phyloP scores from a whole-genome alignment of 2,888 invertebrate species.

The Neria commutata region DNA sequence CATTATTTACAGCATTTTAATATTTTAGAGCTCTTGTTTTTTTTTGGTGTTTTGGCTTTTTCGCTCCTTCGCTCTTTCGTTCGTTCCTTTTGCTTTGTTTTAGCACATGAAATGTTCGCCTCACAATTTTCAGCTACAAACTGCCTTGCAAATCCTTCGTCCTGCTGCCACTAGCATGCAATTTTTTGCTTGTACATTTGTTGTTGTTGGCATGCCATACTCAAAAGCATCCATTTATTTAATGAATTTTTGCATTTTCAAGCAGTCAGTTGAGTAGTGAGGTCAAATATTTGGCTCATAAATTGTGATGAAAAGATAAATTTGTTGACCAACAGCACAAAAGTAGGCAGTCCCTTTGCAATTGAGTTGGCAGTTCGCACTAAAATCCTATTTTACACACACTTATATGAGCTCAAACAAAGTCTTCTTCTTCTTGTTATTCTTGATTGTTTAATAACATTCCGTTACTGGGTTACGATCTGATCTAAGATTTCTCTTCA shows the following conservation, averaged over 20 bases:
- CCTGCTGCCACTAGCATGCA: not conserved
- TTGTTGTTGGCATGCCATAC: conserved; percentile 2
- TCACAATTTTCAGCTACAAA: conserved; percentile 3
- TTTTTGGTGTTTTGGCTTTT: not conserved
- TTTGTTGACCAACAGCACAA: not conserved
- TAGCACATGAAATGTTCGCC: not conserved
- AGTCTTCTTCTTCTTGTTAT: no score
- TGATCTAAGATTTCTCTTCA: no score
- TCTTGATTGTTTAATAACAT: no score
- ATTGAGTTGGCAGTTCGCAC: not conserved
- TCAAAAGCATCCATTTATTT: conserved; percentile 28
- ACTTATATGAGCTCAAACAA: no score
- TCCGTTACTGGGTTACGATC: no score
- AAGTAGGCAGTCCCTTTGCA: not conserved
- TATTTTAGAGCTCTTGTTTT: conserved; percentile 17
- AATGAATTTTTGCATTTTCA: conserved; percentile 28
- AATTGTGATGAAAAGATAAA: no score
- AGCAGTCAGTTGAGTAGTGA: conserved; percentile 8
- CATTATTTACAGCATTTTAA: conserved; percentile 26
- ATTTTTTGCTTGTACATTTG: not conserved
- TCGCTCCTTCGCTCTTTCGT: conserved; percentile 1
- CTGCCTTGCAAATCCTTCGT: not conserved
- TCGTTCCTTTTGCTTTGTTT: conserved; percentile 3
- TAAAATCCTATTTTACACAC: not conserved
- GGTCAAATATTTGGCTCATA: conserved; percentile 10